Base-by-base conservation (phyloP, 2,113 vertebrate species). In the Lanius collurio region DNA sequence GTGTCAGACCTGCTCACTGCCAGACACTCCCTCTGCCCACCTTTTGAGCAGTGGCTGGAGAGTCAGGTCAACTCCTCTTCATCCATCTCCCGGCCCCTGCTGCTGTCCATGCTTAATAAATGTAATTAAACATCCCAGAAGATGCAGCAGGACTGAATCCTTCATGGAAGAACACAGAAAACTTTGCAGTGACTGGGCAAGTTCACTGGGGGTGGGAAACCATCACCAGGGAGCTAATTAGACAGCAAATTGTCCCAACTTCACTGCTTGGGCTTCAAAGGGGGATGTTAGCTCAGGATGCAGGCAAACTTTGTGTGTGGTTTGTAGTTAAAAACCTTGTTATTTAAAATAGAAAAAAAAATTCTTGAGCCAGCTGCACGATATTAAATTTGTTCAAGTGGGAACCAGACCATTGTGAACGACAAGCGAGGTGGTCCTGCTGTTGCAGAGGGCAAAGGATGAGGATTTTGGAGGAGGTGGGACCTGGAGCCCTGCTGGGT, bases 361-460 rank as follows among this genome's bases (percentile, higher is more conserved):
- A 10, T 24, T 22, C 9, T 68, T 22, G 28, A 76, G 56, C 10
- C 13, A 53, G 28, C 60, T 46, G 60, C 13, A 5, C 0, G 1
- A 2, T 14, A 26, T 26, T 73, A 41, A 49, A 57, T 27, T 26
- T 2, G 0, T 22, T 82, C 39, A 14, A 15, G 17, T 7, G 26
- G 28, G 42, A 23, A 37, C 60, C 37, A 46, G 28, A 17, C 7
- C 20, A 8, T 2, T 0, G 11, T 26, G 7, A 14, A 46, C 33
- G 30, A 49, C 16, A 16, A 63, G 14, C 0, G 0, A 76, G 47
- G n/a, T 0, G 6, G 20, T 73, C 17, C 33, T 74, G 70, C 47
- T 3, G 2, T 17, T 59, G 21, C 44, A 37, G 76, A 50, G 31
- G 31, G 17, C 11, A 3, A 57, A 52, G 59, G 50, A 21, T 27